Base-by-base conservation (phyloP, 2,888 invertebrate species). In the Nymphalis polychloros region DNA sequence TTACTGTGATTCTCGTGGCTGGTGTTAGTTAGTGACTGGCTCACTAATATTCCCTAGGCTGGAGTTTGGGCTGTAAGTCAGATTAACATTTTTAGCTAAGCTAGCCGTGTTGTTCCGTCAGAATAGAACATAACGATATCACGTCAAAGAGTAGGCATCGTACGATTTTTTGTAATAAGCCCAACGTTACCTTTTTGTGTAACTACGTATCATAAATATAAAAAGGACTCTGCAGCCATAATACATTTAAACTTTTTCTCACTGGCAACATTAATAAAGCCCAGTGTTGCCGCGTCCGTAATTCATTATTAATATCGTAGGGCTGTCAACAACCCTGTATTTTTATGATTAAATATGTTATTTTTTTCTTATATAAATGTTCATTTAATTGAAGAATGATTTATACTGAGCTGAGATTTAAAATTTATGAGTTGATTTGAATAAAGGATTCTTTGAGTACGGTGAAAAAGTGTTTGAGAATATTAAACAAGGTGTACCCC, bases 401-500 rank as follows among this genome's bases (percentile, higher is more conserved):
- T 73, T 74, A 72, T 73, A 66, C 63, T 23, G 55, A 67, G 64
- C 67, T 31, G 64, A 71, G 63, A 67, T 72, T 68, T 50, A 50
- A 72, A 68, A 73, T 75, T 74, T 72, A 70, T 67, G 71, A 68
- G 57, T 68, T 72, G 63, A 71, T 74, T 74, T 70, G 68, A 73
- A 75, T 74, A 73, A 74, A 72, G 70, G 75, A 69, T 70, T 75
- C 71, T 72, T 68, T 68, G 66, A 69, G 59, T 20, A 55, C 35
- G 10, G 35, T 35, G 13, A 48, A 61, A 27, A 20, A 17, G 31
- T 13, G n/a, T 67, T 66, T n/a, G 61, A 49, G 55, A 62, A 61
- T 61, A 61, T 66, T 61, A 49, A 49, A 57, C 57, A 57, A 41
- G 19, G 41, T 41, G 19, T 19, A 19, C 19, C 19, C 10, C n/a